Conservation (phyloP, 1,140 invertebrate genomes). For the Hermatobates lingyangjiaoensis region DNA sequence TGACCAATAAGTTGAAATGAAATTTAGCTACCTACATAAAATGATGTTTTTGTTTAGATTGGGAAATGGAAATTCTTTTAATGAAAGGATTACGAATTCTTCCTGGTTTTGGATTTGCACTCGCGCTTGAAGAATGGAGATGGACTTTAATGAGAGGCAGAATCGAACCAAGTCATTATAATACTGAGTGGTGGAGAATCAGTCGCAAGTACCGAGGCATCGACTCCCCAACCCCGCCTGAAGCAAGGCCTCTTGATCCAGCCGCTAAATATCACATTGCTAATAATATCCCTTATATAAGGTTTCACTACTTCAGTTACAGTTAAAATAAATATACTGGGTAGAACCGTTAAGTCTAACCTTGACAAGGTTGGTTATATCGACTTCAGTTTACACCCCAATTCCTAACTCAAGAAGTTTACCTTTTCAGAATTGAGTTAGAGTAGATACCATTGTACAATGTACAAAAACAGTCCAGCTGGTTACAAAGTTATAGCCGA, state of each 20-base stretch:
- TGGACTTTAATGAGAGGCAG: slow-evolving; percentile 50
- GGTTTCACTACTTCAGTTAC: slow-evolving; percentile 29
- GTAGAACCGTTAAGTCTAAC: neutral
- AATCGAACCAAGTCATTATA: slow-evolving; percentile 29
- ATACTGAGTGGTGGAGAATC: slow-evolving; percentile 44
- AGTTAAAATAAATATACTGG: slow-evolving; percentile 5
- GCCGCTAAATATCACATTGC: slow-evolving; percentile 50
- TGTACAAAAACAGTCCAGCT: no score
- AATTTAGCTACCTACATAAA: no score
- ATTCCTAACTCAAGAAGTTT: no score
- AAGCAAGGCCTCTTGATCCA: slow-evolving; percentile 40
- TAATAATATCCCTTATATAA: slow-evolving; percentile 44
- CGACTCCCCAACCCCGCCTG: slow-evolving; percentile 30
- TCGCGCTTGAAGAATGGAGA: slow-evolving; percentile 52
- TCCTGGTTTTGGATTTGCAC: slow-evolving; percentile 50
- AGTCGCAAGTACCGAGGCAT: slow-evolving; percentile 39
- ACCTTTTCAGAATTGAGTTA: no score
- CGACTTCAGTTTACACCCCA: no score
- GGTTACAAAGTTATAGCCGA: no score
- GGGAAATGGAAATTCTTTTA: slow-evolving; percentile 28
- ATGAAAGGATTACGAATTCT: slow-evolving; percentile 49
- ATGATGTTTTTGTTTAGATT: slow-evolving; percentile 12
- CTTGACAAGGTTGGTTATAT: no score
- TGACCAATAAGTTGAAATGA: no score
- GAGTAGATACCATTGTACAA: no score